Conservation (phyloP, 1,140 invertebrate genomes). For the Conus betulinus region DNA sequence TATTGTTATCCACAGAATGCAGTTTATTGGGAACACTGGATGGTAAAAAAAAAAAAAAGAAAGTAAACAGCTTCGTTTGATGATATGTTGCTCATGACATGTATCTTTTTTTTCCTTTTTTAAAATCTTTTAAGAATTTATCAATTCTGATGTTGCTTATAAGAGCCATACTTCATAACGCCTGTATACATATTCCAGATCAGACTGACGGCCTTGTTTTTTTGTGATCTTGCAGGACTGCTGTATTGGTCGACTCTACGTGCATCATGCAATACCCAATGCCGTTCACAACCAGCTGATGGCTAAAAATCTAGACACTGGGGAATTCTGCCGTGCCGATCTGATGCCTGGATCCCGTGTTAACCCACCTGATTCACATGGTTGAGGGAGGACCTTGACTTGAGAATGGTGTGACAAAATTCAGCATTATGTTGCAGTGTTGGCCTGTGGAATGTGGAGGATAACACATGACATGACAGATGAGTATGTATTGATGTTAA, state of each 20-base stretch:
- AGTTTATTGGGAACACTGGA: no score
- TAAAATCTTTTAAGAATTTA: neutral
- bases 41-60: no score
- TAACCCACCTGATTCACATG: neutral
- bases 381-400: neutral
- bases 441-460: no score
- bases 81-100: neutral
- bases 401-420: neutral
- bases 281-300: constrained; percentile 66
- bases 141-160: neutral
- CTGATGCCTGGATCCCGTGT: constrained; percentile 16
- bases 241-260: constrained; percentile 62
- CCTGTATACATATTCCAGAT: no score
- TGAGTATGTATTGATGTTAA: no score
- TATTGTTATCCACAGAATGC: no score
- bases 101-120: neutral
- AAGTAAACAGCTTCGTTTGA: no score
- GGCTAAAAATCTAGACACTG: constrained; percentile 72
- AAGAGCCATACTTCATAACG: neutral
- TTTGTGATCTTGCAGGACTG: constrained; percentile 62
- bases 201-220: neutral
- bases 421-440: no score
- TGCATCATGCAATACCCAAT: constrained; percentile 67
- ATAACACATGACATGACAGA: no score
- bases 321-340: constrained; percentile 69